Conservation (phyloP, 2,797 vertebrate species). For the Salarias fasciatus region DNA sequence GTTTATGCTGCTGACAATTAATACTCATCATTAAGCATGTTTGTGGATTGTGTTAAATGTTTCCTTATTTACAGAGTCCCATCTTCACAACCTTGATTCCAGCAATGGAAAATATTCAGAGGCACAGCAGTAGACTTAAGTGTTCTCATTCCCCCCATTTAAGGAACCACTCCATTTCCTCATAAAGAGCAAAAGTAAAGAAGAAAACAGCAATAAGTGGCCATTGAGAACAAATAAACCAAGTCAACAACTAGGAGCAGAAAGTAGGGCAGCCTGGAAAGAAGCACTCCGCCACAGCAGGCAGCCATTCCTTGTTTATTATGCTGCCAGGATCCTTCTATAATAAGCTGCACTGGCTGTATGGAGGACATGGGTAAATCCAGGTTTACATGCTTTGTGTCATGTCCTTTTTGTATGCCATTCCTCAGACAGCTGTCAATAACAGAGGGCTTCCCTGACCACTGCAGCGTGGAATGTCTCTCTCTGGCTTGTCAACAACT, state of each 20-base stretch:
- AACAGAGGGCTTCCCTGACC: constrained; percentile 59
- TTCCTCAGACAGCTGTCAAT: constrained; percentile 64
- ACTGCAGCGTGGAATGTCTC: constrained; percentile 50
- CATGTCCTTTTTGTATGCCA: constrained; percentile 45
- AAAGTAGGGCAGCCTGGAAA: constrained; percentile 74
- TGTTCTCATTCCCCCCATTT: constrained; percentile 41
- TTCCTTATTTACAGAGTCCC: constrained; percentile 38
- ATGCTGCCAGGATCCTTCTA: constrained; percentile 49
- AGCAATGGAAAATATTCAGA: constrained; percentile 41
- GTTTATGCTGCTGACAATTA: constrained; percentile 54
- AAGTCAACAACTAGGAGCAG: constrained; percentile 64
- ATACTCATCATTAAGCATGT: constrained; percentile 49
- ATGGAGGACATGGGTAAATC: constrained; percentile 52
- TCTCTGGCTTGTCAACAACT: constrained; percentile 67
- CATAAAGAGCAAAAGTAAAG: constrained; percentile 39
- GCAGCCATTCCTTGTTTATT: constrained; percentile 59
- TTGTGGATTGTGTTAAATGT: constrained; percentile 36
- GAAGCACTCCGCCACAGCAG: constrained; percentile 54
- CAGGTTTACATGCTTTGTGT: constrained; percentile 55
- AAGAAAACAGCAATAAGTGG: constrained; percentile 53
- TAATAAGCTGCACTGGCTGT: constrained; percentile 58
- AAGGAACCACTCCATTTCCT: constrained; percentile 36
- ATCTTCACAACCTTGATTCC: constrained; percentile 31
- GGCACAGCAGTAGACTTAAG: constrained; percentile 30
- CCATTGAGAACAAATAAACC: constrained; percentile 67